phyloP scores from a whole-genome alignment of 2,113 vertebrate species.

The Anoura caudifer region DNA sequence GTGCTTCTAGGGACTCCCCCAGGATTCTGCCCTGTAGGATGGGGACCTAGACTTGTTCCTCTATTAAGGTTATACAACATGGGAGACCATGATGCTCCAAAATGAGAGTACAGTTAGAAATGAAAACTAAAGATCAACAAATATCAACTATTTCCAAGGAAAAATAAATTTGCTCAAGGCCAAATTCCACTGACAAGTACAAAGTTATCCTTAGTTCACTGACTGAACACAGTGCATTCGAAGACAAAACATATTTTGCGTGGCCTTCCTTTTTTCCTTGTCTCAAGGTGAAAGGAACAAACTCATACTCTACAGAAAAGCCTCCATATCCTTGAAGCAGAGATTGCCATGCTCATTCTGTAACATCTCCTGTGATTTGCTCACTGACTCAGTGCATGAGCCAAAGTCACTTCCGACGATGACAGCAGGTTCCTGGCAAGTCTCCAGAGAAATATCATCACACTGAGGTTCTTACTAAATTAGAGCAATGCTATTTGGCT shows the following conservation, averaged over 20 bases:
- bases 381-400: conserved; percentile 7
- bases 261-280: conserved; percentile 6
- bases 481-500: conserved; percentile 38
- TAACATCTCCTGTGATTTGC: background rate
- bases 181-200: background rate
- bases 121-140: background rate
- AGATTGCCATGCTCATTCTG: background rate
- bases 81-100: background rate
- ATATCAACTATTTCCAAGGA: background rate
- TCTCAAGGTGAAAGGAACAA: background rate
- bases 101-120: background rate
- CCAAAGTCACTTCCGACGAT: conserved; percentile 41
- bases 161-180: conserved; percentile 7
- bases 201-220: conserved; percentile 11
- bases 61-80: background rate
- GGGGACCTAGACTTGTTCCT: background rate
- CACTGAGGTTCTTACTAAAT: conserved; percentile 15
- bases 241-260: background rate
- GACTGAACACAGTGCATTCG: background rate
- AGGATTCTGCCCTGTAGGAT: background rate
- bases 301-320: background rate
- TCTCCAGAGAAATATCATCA: conserved; percentile 50
- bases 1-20: background rate
- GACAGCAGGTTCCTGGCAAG: conserved; percentile 47
- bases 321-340: background rate